These are phyloP conservation scores for Solenodon paradoxus DNA, from an alignment of 2,113 vertebrate genomes.

Conservation along the genomic window DNA sequence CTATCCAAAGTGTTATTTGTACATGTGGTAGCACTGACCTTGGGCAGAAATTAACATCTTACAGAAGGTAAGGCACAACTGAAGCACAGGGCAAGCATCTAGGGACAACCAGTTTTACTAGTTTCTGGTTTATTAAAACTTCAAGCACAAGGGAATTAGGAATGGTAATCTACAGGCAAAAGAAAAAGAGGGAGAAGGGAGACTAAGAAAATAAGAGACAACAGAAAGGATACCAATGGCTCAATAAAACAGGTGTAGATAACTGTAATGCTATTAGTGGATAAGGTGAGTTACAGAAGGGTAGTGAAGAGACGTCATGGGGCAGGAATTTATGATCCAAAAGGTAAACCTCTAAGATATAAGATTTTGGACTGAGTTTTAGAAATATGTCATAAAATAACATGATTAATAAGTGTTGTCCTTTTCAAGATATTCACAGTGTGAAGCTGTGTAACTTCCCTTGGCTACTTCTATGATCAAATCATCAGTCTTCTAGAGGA, in stretches of 20 bases:
- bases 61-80: slow-evolving; percentile 23
- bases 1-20: not conserved
- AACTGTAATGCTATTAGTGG: not conserved
- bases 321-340: not conserved
- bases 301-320: not conserved
- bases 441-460: not conserved
- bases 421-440: not conserved
- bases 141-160: not conserved
- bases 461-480: not conserved
- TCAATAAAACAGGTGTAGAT: not conserved
- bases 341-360: not conserved
- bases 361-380: slow-evolving; percentile 6
- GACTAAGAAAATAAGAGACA: not conserved
- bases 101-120: not conserved
- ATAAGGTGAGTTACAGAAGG: not conserved
- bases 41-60: not conserved
- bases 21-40: not conserved
- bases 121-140: slow-evolving; percentile 33
- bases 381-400: not conserved
- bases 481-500: not conserved
- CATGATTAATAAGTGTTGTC: not conserved
- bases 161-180: not conserved
- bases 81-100: not conserved
- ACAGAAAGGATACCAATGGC: not conserved
- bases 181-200: not conserved